phyloP scores from a whole-genome alignment of 2,113 vertebrate genomes.

The Chroicocephalus ridibundus region DNA sequence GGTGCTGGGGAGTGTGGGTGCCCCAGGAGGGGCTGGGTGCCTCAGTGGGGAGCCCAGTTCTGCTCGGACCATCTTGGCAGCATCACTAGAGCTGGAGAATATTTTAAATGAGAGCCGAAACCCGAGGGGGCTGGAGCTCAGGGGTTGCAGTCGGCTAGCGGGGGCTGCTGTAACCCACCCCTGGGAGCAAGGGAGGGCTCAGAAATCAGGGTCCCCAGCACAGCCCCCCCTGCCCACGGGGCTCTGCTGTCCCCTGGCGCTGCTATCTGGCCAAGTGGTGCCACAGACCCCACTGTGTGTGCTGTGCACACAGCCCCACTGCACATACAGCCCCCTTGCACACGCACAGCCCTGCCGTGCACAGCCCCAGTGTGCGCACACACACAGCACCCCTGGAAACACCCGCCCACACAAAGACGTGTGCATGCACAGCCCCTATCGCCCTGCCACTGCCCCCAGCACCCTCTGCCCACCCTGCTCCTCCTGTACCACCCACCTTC shows the following conservation, averaged over 20 bases:
- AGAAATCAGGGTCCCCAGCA: background rate
- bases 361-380: background rate
- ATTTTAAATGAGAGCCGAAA: background rate
- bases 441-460: background rate
- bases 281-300: background rate
- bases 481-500: fast-evolving
- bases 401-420: too few species aligned
- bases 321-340: background rate
- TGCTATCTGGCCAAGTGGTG: background rate
- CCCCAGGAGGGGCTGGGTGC: background rate
- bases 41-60: background rate
- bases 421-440: background rate
- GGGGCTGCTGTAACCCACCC: background rate
- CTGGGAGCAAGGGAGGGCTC: fast-evolving
- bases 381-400: background rate
- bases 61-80: fast-evolving
- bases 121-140: fast-evolving
- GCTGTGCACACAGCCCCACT: background rate
- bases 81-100: background rate
- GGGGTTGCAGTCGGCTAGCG: fast-evolving
- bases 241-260: background rate
- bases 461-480: too few species aligned
- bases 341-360: too few species aligned
- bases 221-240: background rate
- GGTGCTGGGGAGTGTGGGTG: background rate